phyloP scores from a whole-genome alignment of 2,888 invertebrate genomes.

The Lottia scabra region DNA sequence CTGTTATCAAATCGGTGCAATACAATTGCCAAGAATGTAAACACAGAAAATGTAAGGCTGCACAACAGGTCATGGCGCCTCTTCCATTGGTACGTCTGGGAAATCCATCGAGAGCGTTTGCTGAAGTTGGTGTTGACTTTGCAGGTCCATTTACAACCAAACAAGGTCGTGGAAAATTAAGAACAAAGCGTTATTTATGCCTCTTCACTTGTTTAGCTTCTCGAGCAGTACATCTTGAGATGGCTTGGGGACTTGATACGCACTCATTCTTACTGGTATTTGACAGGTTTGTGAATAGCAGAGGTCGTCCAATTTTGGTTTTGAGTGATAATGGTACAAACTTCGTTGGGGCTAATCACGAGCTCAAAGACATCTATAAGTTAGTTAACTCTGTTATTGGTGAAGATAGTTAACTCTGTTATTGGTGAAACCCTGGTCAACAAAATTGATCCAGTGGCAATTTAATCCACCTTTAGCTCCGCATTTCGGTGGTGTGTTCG shows the following conservation, averaged over 20 bases:
- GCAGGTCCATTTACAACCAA: conserved; percentile 23
- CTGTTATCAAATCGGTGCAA: conserved; percentile 15
- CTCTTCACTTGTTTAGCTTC: conserved; percentile 24
- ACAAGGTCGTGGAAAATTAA: conserved; percentile 21
- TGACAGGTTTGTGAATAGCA: conserved; percentile 11
- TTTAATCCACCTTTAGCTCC: conserved; percentile 38
- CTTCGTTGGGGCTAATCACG: conserved; percentile 14
- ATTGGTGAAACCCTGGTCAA: conserved; percentile 11
- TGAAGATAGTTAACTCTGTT: too few relatives aligned
- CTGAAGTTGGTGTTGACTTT: conserved; percentile 19
- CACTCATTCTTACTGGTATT: conserved; percentile 18
- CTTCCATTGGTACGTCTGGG: not conserved
- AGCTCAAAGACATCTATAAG: conserved; percentile 12
- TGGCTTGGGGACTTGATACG: conserved; percentile 7
- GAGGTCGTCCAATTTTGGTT: conserved; percentile 17
- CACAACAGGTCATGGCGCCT: conserved; percentile 5
- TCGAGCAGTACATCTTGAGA: conserved; percentile 18
- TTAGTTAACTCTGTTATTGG: conserved; percentile 20
- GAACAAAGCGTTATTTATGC: conserved; percentile 29
- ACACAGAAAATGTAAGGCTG: not conserved
- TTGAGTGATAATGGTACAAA: conserved; percentile 18
- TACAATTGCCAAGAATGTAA: conserved; percentile 6
- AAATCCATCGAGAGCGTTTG: not conserved
- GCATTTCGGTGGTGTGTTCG: conserved; percentile 34
- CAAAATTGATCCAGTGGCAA: conserved; percentile 21